Base-by-base conservation (phyloP, 1,140 invertebrate species). In the Eumeta japonica region DNA sequence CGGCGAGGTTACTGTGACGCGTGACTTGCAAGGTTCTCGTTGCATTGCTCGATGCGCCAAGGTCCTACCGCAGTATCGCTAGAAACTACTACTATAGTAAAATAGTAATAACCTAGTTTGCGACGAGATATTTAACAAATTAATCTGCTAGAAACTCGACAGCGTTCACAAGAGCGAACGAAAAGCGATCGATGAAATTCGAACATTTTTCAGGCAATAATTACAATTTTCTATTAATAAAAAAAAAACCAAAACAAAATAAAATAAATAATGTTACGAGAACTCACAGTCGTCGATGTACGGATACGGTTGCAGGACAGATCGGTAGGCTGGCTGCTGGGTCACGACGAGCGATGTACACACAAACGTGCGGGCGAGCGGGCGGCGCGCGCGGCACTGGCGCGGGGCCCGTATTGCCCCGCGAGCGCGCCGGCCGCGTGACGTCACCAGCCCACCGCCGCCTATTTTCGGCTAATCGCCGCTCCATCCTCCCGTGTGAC, bases 1-100 rank as follows among this genome's bases (percentile, higher is more conserved):
- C 60, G 63, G 62, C 68, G 68, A 73, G 68, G 68, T 71, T 73
- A 73, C 58, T 62, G 58, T 70, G 68, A 73, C 68, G 68, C 66
- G 68, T 73, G 68, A 71, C 68, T 73, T 73, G 68, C 68, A 71
- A 73, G 68, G 68, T 71, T 63, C 53, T 58, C 59, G 66, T 59
- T 73, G 68, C 68, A 73, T 62, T 73, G 66, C 66, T 66, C 64
- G 66, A 73, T 71, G 68, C 66, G 61, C 66, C 68, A 73, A 73
- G 68, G 68, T 73, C 60, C 54, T 55, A 62, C 54, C 56, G 64
- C 52, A 37, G 48, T 51, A 51, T 48, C 47, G 45, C 54, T 46
- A 59, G 44, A 43, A 61, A 44, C 52, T 61, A 55, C 46, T n/a
- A n/a, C n/a, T n/a, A n/a, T n/a, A n/a, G n/a, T n/a, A n/a, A n/a